phyloP scores from a whole-genome alignment of 1,140 invertebrate species.

The Tenebrio molitor region DNA sequence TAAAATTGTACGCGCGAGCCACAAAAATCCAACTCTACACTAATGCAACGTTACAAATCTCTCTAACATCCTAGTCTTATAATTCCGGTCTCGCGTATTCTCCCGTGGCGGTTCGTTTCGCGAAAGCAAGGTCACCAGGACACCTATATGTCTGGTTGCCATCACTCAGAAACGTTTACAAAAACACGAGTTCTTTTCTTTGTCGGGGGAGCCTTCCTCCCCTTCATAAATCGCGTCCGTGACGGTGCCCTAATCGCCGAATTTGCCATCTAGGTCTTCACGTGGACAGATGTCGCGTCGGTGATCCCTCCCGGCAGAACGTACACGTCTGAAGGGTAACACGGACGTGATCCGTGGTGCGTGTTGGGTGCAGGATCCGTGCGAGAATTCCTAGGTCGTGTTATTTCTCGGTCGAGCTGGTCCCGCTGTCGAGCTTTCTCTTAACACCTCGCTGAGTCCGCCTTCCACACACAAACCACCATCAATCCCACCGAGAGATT shows the following conservation, averaged over 20 bases:
- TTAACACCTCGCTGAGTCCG: conserved; percentile 48
- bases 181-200: too few species aligned
- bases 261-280: not conserved
- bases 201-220: too few species aligned
- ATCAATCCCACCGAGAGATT: conserved; percentile 44
- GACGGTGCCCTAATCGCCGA: too few species aligned
- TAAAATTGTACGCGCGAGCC: conserved; percentile 14
- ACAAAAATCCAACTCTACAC: too few species aligned
- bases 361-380: conserved; percentile 27
- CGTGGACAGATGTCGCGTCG: not conserved
- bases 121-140: too few species aligned
- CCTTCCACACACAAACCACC: conserved; percentile 40
- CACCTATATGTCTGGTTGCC: too few species aligned
- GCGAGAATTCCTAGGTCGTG: conserved; percentile 37
- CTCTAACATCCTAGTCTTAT: too few species aligned
- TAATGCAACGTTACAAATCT: too few species aligned
- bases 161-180: too few species aligned
- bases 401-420: conserved; percentile 47
- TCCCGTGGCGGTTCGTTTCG: too few species aligned
- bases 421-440: conserved; percentile 33
- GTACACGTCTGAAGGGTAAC: not conserved
- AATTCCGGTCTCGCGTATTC: too few species aligned
- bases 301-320: not conserved
- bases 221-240: too few species aligned
- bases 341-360: conserved; percentile 32